A percentile compares a stretch with the other conserved stretches of the same genome.
These are phyloP conservation scores for Mustelus asterias DNA, from an alignment of 2,113 vertebrate genomes.

Conservation along the genomic window DNA sequence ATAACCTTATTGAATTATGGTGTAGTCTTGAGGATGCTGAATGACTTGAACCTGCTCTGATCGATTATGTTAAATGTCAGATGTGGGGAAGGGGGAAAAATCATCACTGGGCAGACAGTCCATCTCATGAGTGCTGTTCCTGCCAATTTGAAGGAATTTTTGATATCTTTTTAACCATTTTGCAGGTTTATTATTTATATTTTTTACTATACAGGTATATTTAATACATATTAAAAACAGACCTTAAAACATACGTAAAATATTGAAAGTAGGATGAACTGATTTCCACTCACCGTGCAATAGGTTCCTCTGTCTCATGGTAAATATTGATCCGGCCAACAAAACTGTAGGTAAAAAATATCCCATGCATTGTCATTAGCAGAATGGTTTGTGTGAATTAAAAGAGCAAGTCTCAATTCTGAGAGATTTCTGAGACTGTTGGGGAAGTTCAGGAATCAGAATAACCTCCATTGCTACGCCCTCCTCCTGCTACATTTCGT, in stretches of 20 bases:
- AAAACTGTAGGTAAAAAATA: constrained; percentile 64
- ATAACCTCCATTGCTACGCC: neutral
- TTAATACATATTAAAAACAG: neutral
- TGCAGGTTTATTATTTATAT: neutral
- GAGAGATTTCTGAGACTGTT: neutral
- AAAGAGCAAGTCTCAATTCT: neutral
- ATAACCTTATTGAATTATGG: no score
- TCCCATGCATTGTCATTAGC: neutral
- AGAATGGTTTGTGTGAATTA: neutral
- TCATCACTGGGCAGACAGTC: neutral
- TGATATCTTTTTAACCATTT: neutral
- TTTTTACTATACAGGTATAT: neutral
- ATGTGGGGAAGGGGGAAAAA: neutral
- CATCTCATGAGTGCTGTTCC: neutral
- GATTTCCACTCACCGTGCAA: constrained; percentile 67
- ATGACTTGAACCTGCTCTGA: no score
- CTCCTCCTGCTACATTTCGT: neutral
- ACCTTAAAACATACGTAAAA: neutral
- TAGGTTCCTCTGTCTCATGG: constrained; percentile 73
- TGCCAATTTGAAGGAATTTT: neutral
- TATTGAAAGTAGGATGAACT: neutral
- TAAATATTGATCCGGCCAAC: constrained; percentile 92
- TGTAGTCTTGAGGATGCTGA: no score
- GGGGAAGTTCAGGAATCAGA: neutral
- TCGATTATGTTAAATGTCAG: neutral